These are phyloP conservation scores for Drosophila funebris DNA, from an alignment of 1,140 invertebrate genomes.

Conservation along the genomic window DNA sequence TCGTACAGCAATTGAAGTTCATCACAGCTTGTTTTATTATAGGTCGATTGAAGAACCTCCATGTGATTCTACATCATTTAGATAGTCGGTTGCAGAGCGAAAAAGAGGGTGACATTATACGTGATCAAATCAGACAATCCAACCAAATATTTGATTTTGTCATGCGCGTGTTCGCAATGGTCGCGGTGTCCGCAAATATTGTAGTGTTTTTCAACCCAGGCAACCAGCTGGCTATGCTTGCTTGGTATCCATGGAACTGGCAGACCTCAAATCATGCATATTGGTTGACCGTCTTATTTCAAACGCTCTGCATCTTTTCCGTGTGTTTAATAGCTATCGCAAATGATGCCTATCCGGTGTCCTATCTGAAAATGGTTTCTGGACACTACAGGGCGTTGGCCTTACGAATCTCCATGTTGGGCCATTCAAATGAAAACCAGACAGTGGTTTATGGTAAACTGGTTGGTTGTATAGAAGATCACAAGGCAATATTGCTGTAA, in stretches of 20 bases:
- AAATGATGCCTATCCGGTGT: constrained; percentile 55
- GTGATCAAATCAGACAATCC: not conserved
- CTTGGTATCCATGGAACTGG: constrained; percentile 69
- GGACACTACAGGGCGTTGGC: constrained; percentile 63
- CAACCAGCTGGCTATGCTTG: constrained; percentile 17
- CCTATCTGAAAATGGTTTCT: constrained; percentile 58
- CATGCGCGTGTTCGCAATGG: rapidly evolving
- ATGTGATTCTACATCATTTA: constrained; percentile 31
- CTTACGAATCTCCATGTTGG: constrained; percentile 43
- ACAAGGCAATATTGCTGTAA: constrained; percentile 55
- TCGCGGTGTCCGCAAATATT: not conserved
- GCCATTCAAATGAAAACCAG: not conserved
- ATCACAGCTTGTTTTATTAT: constrained; percentile 25
- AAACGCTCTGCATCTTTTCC: not conserved
- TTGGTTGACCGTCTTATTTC: constrained; percentile 6
- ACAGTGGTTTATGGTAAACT: not conserved
- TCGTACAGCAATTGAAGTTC: constrained; percentile 50
- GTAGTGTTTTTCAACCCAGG: too few relatives aligned
- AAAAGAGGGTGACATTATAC: constrained; percentile 29
- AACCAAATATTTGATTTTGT: not conserved
- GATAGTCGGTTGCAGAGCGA: constrained; percentile 28
- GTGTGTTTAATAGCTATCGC: constrained; percentile 3
- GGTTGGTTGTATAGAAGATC: constrained; percentile 54
- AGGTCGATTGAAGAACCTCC: constrained; percentile 18
- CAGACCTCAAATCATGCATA: not conserved